These are phyloP conservation scores for Barbus barbus DNA, from an alignment of 2,113 vertebrate genomes.

Conservation along the genomic window DNA sequence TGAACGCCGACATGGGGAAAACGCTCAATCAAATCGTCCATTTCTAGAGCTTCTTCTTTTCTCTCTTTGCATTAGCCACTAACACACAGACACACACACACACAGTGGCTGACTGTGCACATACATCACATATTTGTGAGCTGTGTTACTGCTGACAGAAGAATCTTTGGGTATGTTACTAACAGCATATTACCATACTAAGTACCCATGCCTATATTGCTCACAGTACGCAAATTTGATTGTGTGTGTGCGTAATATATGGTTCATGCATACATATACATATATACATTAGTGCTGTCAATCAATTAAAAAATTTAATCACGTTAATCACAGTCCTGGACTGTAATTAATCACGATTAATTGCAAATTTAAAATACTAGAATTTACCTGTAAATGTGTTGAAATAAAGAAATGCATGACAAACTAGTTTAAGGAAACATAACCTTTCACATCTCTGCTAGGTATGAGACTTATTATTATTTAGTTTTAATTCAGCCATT, in stretches of 20 bases:
- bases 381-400: too few relatives aligned
- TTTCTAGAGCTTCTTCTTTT: conserved; percentile 7
- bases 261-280: not conserved
- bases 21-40: not conserved
- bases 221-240: not conserved
- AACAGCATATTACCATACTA: not conserved
- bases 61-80: not conserved
- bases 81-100: not conserved
- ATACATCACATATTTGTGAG: not conserved
- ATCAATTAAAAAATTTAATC: too few relatives aligned
- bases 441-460: too few relatives aligned
- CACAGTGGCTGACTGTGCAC: not conserved
- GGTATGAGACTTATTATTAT: too few relatives aligned
- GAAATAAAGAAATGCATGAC: too few relatives aligned
- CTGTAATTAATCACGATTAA: too few relatives aligned
- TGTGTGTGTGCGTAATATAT: not conserved
- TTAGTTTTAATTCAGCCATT: too few relatives aligned
- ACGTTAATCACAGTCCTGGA: too few relatives aligned
- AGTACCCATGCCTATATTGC: not conserved
- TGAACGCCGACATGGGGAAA: not conserved
- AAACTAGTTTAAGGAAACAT: too few relatives aligned
- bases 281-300: too few relatives aligned
- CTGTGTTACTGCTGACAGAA: not conserved
- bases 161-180: not conserved
- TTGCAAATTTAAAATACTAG: too few relatives aligned